Evolutionary conservation across 2,113 vertebrate genomes (phyloP), one percentile per base, ranked within the genome.

Genomic region (Aplodontia rufa): DNA sequence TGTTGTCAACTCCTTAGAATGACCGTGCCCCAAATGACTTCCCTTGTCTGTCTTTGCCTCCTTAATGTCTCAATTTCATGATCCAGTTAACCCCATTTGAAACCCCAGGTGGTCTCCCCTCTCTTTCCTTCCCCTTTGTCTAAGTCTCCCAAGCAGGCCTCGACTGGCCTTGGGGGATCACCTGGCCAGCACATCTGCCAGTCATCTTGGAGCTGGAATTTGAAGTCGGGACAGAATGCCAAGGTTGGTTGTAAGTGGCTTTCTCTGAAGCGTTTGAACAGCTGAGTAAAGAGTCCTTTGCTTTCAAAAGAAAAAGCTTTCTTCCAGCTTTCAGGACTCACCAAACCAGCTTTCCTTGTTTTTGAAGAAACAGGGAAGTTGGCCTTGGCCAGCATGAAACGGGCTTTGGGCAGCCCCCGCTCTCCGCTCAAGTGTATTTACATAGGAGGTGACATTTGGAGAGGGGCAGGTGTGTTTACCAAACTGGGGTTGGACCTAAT

Each of bases 271-370:
- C 30, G 1, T 72, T 3, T 49, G 51, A 72, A 79, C 71, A 84
- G 90, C 72, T 79, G 45, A 93, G 64, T 71, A 55, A 82, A 91
- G 37, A 1, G 30, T 8, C 40, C 71, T 87, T 16, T 71, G 40
- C 60, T 88, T 82, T 81, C 88, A 68, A 82, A 90, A 92, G 51
- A 20, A 90, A 53, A 91, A 72, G 9, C 6, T 20, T 51, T 80
- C 75, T n/a, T 64, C 13, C 24, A 58, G 62, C 40, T 90, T 81
- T 87, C 3, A 72, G 51, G 96, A 90, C 81, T 79, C 71, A 95
- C 80, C 35, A 45, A 95, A 93, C 89, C 60, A 32, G 81, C 8
- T 78, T 79, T 62, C 35, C 49, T 91, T 64, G 58, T 76, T 96
- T 95, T 62, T 90, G 74, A 79, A 96, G 83, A 89, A 60, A 71